These are phyloP conservation scores for Mallateleia sp. DNA, from an alignment of 2,888 invertebrate species.

Conservation along the genomic window DNA sequence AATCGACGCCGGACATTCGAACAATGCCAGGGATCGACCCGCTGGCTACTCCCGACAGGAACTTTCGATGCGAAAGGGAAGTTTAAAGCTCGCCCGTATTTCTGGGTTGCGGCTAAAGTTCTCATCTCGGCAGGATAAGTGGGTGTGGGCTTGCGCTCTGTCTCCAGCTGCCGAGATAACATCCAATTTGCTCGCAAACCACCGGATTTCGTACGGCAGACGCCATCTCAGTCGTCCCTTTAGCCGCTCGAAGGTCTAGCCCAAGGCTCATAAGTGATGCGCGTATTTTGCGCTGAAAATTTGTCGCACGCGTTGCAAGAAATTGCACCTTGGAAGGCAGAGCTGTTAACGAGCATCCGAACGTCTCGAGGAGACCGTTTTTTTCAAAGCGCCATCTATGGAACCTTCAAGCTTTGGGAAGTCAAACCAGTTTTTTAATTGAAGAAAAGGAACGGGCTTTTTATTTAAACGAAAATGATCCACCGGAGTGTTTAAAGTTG, in stretches of 20 bases:
- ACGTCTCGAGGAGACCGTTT: too few relatives aligned
- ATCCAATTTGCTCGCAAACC: slow-evolving; percentile 86
- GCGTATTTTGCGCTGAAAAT: slow-evolving; percentile 48
- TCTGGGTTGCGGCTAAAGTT: slow-evolving; percentile 82
- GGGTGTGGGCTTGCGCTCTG: slow-evolving; percentile 82
- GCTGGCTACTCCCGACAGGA: slow-evolving; percentile 70
- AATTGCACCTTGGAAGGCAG: background rate
- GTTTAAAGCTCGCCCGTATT: slow-evolving; percentile 78
- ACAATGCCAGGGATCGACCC: slow-evolving; percentile 75
- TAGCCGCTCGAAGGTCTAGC: slow-evolving; percentile 83
- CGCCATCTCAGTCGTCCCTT: slow-evolving; percentile 74
- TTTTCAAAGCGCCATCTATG: background rate
- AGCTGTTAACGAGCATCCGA: background rate
- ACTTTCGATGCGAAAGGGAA: slow-evolving; percentile 76
- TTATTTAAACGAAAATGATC: too few relatives aligned
- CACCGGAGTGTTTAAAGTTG: slow-evolving; percentile 25
- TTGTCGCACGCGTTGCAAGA: slow-evolving; percentile 36
- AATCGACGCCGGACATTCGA: slow-evolving; percentile 76
- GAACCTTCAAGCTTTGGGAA: too few relatives aligned
- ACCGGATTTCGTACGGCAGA: slow-evolving; percentile 82
- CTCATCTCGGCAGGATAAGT: slow-evolving; percentile 82
- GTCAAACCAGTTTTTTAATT: too few relatives aligned
- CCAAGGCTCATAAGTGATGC: slow-evolving; percentile 72
- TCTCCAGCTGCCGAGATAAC: slow-evolving; percentile 88
- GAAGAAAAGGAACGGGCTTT: too few relatives aligned